A percentile compares a stretch with the other conserved stretches of the same genome.
phyloP scores from a whole-genome alignment of 1,140 invertebrate species.

The Zaprionus vittiger region DNA sequence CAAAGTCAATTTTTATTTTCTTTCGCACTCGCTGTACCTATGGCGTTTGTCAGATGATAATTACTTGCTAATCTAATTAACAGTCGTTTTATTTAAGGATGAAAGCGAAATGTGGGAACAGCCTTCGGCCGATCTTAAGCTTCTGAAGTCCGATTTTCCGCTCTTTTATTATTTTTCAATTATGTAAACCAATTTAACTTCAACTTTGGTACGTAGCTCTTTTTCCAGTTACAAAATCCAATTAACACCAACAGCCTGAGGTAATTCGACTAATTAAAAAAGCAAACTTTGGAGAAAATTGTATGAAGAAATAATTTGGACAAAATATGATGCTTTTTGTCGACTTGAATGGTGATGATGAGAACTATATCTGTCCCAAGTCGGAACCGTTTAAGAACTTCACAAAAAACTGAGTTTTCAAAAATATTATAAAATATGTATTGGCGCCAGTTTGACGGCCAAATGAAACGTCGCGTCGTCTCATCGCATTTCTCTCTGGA shows the following conservation, averaged over 20 bases:
- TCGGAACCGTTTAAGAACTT: slow-evolving; percentile 44
- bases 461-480: slow-evolving; percentile 49
- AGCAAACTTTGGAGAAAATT: neutral
- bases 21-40: slow-evolving; percentile 10
- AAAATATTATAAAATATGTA: slow-evolving; percentile 53
- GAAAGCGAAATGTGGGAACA: slow-evolving; percentile 29
- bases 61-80: slow-evolving; percentile 37
- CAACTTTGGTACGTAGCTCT: slow-evolving; percentile 8
- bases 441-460: slow-evolving; percentile 61
- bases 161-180: slow-evolving; percentile 26
- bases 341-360: neutral
- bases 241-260: slow-evolving; percentile 25
- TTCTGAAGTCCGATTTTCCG: neutral
- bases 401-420: slow-evolving; percentile 21
- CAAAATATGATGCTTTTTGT: neutral
- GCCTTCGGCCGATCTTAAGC: slow-evolving; percentile 8
- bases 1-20: neutral
- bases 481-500: slow-evolving; percentile 46
- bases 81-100: slow-evolving; percentile 22
- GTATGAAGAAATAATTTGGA: slow-evolving; percentile 2
- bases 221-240: slow-evolving; percentile 15
- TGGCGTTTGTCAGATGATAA: slow-evolving; percentile 43
- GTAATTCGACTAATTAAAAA: slow-evolving; percentile 25
- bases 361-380: slow-evolving; percentile 51
- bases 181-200: slow-evolving; percentile 4